Evolutionary conservation across 2,113 vertebrate species (phyloP).

Genomic region (Ursus arctos): DNA sequence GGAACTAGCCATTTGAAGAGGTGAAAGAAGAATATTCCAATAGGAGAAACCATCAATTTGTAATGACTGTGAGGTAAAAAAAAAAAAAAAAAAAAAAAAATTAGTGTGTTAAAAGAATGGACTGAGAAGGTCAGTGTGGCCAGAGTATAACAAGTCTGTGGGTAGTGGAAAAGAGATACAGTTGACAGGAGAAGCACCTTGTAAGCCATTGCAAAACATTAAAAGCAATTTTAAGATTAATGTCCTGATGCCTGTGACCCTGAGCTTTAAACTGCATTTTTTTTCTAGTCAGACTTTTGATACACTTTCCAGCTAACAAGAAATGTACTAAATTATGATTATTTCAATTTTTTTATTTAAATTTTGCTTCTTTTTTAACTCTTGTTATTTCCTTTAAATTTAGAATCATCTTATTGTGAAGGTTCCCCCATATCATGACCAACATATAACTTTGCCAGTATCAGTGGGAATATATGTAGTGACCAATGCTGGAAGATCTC

Average conservation of each 20-base stretch:
- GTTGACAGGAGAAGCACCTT: not conserved
- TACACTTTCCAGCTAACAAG: conserved; percentile 37
- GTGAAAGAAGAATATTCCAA: not conserved
- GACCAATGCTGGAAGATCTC: conserved; percentile 97
- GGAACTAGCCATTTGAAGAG: conserved; percentile 22
- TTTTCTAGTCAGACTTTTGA: conserved; percentile 38
- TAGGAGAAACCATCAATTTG: not conserved
- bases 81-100: not conserved
- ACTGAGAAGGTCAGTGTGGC: not conserved
- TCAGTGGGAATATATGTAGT: conserved; percentile 97
- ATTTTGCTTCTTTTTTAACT: conserved; percentile 24
- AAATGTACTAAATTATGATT: conserved; percentile 37
- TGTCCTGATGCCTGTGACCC: not conserved
- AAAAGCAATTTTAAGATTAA: conserved; percentile 11
- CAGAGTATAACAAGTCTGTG: not conserved
- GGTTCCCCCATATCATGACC: conserved; percentile 97
- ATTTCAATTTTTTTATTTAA: conserved; percentile 33
- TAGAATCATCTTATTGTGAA: conserved; percentile 99
- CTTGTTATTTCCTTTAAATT: conserved; percentile 60
- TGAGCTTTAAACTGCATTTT: conserved; percentile 44
- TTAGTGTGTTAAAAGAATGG: conserved; percentile 31
- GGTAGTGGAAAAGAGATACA: not conserved
- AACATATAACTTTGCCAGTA: conserved; percentile 92
- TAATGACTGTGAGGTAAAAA: conserved; percentile 24
- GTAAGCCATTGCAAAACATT: conserved; percentile 1